These are phyloP conservation scores for Thamnophis sirtalis DNA, from an alignment of 2,113 vertebrate genomes.

Conservation along the genomic window DNA sequence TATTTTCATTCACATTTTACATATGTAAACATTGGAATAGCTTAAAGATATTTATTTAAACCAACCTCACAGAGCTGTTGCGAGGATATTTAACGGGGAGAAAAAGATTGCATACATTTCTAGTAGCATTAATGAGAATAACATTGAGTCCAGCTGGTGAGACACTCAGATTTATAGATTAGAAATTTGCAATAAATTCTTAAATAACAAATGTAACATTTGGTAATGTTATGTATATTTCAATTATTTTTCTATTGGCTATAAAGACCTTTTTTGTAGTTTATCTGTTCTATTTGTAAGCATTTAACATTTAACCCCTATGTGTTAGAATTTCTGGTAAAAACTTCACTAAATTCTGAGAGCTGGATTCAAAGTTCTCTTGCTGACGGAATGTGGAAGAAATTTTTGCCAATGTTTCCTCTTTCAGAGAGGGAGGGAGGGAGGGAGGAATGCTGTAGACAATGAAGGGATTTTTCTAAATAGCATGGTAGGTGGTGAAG, in stretches of 20 bases:
- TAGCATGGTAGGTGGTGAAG: neutral
- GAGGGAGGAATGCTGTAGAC: neutral
- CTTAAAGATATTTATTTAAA: neutral
- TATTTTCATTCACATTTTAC: constrained; percentile 4
- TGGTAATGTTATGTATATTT: constrained; percentile 18
- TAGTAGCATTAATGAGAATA: neutral
- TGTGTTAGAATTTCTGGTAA: constrained; percentile 34
- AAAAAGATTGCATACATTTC: neutral
- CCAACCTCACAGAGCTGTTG: constrained; percentile 9
- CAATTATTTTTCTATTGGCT: constrained; percentile 37
- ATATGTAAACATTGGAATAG: neutral
- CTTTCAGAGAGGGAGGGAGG: neutral
- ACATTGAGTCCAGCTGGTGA: neutral
- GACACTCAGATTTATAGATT: neutral
- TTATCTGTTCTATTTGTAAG: constrained; percentile 15
- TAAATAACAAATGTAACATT: constrained; percentile 21
- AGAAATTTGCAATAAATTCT: constrained; percentile 48
- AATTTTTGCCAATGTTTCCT: neutral
- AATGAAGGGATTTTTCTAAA: neutral
- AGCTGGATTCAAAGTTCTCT: neutral
- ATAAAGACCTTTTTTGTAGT: constrained; percentile 29
- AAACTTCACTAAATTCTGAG: constrained; percentile 39
- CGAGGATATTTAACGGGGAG: neutral
- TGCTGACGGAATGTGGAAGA: neutral
- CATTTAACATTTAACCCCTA: constrained; percentile 43